Evolutionary conservation across 2,797 vertebrate genomes (phyloP).

Genomic region (Rhinella marina): DNA sequence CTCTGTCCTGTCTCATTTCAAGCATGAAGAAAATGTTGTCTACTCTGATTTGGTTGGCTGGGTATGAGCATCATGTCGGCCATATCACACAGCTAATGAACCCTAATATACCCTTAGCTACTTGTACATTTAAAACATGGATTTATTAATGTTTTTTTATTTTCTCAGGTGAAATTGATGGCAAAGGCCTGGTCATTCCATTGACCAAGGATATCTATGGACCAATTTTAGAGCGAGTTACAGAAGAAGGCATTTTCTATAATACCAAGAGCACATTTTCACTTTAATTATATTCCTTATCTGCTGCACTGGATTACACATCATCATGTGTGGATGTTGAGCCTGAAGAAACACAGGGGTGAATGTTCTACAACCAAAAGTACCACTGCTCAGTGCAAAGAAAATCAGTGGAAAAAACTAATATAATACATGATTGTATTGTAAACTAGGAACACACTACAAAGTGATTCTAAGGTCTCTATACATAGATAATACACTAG

Average conservation of each 20-base stretch:
- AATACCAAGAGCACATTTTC: slow-evolving; percentile 75
- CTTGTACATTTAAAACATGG: background rate
- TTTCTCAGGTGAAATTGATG: slow-evolving; percentile 85
- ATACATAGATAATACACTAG: background rate
- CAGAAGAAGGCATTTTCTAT: slow-evolving; percentile 85
- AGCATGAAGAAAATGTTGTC: background rate
- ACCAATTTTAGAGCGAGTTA: slow-evolving; percentile 83
- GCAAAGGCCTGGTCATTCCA: slow-evolving; percentile 88
- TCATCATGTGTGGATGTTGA: background rate
- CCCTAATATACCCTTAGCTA: background rate
- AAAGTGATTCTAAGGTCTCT: background rate
- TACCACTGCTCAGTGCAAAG: background rate
- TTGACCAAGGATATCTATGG: slow-evolving; percentile 86
- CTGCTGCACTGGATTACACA: background rate
- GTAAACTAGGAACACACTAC: background rate
- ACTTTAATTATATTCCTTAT: slow-evolving; percentile 18
- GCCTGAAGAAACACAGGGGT: background rate
- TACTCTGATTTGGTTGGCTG: background rate
- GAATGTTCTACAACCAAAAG: background rate
- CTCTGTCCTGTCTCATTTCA: background rate
- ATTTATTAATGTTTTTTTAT: background rate
- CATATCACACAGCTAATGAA: background rate
- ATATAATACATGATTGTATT: background rate
- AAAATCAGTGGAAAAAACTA: background rate
- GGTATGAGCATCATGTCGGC: background rate